These are phyloP conservation scores for Perognathus longimembris DNA, from an alignment of 2,113 vertebrate genomes.

Conservation along the genomic window DNA sequence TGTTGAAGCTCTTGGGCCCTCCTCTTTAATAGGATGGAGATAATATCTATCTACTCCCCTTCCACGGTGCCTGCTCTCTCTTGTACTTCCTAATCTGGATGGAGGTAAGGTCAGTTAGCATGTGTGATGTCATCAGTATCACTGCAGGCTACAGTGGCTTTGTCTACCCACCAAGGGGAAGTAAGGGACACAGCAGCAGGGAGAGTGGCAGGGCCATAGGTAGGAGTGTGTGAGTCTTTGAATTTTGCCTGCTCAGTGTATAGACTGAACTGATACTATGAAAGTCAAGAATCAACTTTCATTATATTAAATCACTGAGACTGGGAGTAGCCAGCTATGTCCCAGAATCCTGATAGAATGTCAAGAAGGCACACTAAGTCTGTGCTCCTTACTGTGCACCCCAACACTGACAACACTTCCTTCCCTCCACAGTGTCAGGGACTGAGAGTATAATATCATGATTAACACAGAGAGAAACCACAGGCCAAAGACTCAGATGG, in stretches of 20 bases:
- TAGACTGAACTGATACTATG: neutral
- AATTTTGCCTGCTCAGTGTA: neutral
- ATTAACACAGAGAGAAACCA: neutral
- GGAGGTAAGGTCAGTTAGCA: neutral
- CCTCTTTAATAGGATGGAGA: neutral
- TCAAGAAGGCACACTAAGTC: neutral
- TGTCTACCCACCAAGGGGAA: neutral
- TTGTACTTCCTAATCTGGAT: neutral
- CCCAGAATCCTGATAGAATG: neutral
- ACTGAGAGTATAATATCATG: neutral
- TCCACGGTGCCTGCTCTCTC: neutral
- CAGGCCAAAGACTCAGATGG: neutral
- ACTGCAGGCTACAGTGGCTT: neutral
- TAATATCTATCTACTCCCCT: neutral
- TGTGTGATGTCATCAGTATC: neutral
- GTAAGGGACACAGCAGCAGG: neutral
- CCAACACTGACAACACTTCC: neutral
- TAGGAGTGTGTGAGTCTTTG: too few relatives aligned
- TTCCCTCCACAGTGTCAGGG: neutral
- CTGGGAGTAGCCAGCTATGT: neutral
- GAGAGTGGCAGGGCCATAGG: neutral
- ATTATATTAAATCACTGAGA: neutral
- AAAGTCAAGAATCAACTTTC: neutral
- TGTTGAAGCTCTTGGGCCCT: accelerated
- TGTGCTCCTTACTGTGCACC: too few relatives aligned